Evolutionary conservation across 2,888 invertebrate species (phyloP), one percentile per base, ranked within the genome.

Genomic region (Drosophila incognita): DNA sequence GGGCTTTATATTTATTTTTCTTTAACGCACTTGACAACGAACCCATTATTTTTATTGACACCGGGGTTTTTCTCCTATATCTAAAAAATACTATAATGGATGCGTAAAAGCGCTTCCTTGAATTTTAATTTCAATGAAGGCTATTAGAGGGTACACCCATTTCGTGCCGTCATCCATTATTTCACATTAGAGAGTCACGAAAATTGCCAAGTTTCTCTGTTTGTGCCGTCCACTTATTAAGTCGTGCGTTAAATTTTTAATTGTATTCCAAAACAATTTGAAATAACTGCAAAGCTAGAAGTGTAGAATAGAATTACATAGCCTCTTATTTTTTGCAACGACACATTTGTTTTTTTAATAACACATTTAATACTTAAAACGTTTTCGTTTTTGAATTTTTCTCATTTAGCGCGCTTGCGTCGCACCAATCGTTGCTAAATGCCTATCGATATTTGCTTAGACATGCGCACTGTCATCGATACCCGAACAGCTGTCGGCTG

Each of bases 381-480:
- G 10, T 35, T 54, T 56, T 21, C 24, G 5, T 59, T 74, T 79
- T 77, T 42, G 62, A 74, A 74, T 59, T 5, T 4, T n/a, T 8
- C 6, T n/a, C 48, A 11, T 4, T 61, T 79, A 63, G 67, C 78
- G 80, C 80, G 66, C 58, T 56, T 15, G 6, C 8, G 3, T 46
- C 15, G 8, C 57, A 36, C 11, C 24, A 24, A 5, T 33, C 7
- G n/a, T 4, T 13, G 8, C 2, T 80, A 57, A 57, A 58, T 56
- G 42, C 6, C 10, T 70, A 76, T 81, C 78, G 78, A 78, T 78
- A 59, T 76, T 21, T 31, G 10, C 15, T 10, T 54, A 48, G 66
- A 57, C 83, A 83, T 81, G 81, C 83, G 81, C 81, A 76, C n/a
- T 13, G 42, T 46, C 75, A 77, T 82, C 88, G 85, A 75, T 85